Base-by-base conservation (phyloP, 92 coral and sea anemone species). In the Ricordea florida region DNA sequence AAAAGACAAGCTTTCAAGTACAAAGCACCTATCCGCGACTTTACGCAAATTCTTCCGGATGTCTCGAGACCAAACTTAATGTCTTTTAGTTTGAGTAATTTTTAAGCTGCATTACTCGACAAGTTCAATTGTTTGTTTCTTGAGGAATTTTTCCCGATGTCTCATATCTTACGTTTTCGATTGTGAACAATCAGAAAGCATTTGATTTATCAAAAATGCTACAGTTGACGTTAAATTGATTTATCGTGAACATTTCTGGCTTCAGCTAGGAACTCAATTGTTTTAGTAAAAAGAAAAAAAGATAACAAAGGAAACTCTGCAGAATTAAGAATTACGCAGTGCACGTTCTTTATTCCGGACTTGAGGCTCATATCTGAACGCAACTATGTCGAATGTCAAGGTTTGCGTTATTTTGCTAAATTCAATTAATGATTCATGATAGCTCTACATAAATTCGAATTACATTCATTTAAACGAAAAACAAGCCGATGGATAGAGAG, bases 401-500 rank as follows among this genome's bases (percentile, higher is more conserved):
- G 15, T 51, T 40, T 53, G 30, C 65, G 65, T 37, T 70, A 65
- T 70, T 51, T 70, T 42, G 49, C 75, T 59, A 78, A 66, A 66
- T 43, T 32, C 48, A 66, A 78, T 66, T 42, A 78, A 78, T 55
- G 77, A 78, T 78, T 78, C 66, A 78, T 66, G 84, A 56, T 66
- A 51, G 36, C 47, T 40, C 46, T 28, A 66, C 76, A 60, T 78
- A 78, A 53, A 78, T 57, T 55, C 58, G 65, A 65, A 55, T 78
- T 78, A 78, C 84, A 69, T 65, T 78, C 77, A 78, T 56, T 78
- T 65, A 66, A 40, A 65, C 66, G 77, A 47, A 55, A 76, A 66
- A 53, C 77, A 78, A 66, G 70, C 49, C 81, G 57, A 78, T 33
- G 53, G 57, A 53, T 14, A 26, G 60, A 66, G n/a, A 66, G 75